Evolutionary conservation across 2,797 vertebrate genomes (phyloP), one percentile per base, ranked within the genome.

Genomic region (Gadopsis bispinosus): DNA sequence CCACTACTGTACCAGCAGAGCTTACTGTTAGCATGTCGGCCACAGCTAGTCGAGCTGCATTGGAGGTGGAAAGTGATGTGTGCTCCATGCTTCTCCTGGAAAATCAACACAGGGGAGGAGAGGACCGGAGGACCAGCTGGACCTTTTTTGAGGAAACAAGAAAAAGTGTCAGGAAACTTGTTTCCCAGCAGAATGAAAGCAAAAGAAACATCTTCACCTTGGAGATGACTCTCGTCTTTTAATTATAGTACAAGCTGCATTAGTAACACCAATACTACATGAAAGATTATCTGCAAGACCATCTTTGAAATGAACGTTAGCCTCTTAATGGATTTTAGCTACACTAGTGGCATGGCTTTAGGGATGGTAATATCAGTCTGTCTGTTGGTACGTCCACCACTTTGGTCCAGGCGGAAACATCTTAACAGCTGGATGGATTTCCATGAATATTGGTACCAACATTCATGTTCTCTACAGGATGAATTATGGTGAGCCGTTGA

Each of bases 141-240:
- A 85, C 11, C 13, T 5, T 92, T 61, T 80, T 75, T 13, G 48
- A 77, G 90, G 92, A 92, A 94, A 93, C 91, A 85, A 89, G 75
- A 14, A 45, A 48, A 53, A 9, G 37, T 20, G n/a, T 3, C 55
- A 51, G n/a, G 70, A 79, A 68, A 72, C 89, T 90, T 94, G 91
- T 94, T 94, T 95, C 88, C 86, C 76, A 64, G 20, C 75, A 14
- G 8, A 73, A 43, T 84, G 81, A 91, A 92, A 90, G 77, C 55
- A 65, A 83, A 80, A 73, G 80, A 91, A 79, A 68, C 88, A 93
- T 93, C 84, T 87, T 74, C 63, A 75, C 1, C n/a, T 20, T 48
- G 66, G 61, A 86, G 91, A 92, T 93, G 88, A 83, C 60, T 88
- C 73, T 83, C 75, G 37, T 39, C 74, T 90, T 91, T 89, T 79